These are phyloP conservation scores for Sorex fumeus DNA, from an alignment of 2,113 vertebrate species.

Conservation along the genomic window DNA sequence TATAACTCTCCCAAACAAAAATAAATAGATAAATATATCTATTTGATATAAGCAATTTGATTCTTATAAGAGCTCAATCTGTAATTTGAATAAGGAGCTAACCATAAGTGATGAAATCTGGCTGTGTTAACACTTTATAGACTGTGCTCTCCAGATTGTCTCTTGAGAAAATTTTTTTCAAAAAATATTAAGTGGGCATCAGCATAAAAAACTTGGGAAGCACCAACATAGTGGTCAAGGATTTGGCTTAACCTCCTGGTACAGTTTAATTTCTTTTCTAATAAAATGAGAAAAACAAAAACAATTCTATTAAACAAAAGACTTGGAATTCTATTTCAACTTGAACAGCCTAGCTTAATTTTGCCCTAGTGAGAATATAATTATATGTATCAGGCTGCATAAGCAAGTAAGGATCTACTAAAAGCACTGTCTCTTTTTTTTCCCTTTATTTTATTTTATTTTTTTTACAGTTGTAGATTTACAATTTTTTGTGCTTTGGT, in stretches of 20 bases:
- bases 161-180: neutral
- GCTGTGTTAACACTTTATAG: neutral
- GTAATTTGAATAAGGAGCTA: neutral
- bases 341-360: neutral
- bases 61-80: neutral
- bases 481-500: too few species aligned
- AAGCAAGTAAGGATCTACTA: neutral
- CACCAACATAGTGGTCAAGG: neutral
- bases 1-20: too few species aligned
- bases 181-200: neutral
- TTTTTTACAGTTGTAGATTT: too few species aligned
- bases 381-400: neutral
- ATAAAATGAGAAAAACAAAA: neutral
- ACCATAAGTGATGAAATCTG: neutral
- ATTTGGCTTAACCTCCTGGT: neutral
- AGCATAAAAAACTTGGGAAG: neutral
- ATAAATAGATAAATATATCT: too few species aligned
- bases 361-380: neutral
- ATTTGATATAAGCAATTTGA: neutral
- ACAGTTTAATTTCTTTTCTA: neutral
- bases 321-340: conserved; percentile 5
- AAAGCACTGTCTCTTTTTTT: neutral
- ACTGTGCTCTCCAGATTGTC: neutral
- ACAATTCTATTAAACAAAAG: neutral
- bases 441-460: too few species aligned